These are phyloP conservation scores for Numida meleagris DNA, from an alignment of 2,113 vertebrate genomes.

Conservation along the genomic window DNA sequence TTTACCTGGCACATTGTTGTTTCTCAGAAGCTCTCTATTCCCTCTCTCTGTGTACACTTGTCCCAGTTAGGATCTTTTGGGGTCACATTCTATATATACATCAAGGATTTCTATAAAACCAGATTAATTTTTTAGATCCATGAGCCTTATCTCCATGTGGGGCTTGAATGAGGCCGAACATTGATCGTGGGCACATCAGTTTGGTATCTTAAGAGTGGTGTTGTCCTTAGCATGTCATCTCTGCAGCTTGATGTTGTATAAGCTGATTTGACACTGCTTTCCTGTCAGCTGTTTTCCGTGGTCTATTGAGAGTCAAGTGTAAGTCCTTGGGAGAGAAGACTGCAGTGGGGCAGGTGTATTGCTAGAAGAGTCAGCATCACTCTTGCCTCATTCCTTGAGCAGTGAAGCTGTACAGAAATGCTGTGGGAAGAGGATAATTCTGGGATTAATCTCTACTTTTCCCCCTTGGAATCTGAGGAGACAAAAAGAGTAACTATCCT, in stretches of 20 bases:
- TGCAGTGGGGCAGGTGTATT: neutral
- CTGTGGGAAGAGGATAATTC: neutral
- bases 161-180: neutral
- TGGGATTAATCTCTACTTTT: neutral
- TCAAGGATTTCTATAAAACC: neutral
- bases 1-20: neutral
- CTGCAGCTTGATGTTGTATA: neutral
- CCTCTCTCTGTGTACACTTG: neutral
- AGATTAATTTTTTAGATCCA: neutral
- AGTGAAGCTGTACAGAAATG: neutral
- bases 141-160: neutral
- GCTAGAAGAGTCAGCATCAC: neutral
- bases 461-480: neutral
- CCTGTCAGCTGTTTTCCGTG: neutral
- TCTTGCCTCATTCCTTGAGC: neutral
- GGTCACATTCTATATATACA: neutral
- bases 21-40: neutral
- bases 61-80: neutral
- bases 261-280: neutral
- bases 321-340: neutral
- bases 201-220: neutral
- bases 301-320: neutral
- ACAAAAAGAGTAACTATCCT: neutral
- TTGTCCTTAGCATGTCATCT: neutral
- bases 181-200: accelerated